A percentile compares a stretch with the other conserved stretches of the same genome.
Evolutionary conservation across 1,140 invertebrate genomes (phyloP).

Genomic region (Laupala kohalensis): DNA sequence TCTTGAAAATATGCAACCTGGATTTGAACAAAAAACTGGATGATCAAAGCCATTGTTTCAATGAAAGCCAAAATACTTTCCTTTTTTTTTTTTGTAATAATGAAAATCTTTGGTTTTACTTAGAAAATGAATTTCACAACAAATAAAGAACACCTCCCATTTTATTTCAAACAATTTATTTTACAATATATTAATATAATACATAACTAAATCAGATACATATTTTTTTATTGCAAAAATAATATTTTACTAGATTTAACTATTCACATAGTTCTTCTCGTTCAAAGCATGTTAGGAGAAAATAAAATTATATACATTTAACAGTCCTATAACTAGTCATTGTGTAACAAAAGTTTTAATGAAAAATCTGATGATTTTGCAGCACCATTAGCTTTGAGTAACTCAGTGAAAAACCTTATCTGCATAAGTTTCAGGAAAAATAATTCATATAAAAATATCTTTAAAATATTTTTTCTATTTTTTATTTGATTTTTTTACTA

Average conservation of each 20-base stretch:
- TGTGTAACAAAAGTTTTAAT: not conserved
- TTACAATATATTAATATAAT: not conserved
- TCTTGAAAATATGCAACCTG: too few species aligned
- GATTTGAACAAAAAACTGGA: too few species aligned
- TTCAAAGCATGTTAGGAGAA: not conserved
- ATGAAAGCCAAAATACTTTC: too few species aligned
- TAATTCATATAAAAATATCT: slow-evolving; percentile 16
- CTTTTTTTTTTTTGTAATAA: too few species aligned
- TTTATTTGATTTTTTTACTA: slow-evolving; percentile 29
- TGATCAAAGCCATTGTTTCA: too few species aligned
- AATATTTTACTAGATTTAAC: not conserved
- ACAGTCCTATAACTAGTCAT: not conserved
- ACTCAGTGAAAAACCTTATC: slow-evolving; percentile 17
- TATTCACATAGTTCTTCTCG: not conserved
- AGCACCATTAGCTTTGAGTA: not conserved
- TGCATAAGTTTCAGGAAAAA: slow-evolving; percentile 26
- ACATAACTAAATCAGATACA: not conserved
- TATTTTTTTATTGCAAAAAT: not conserved
- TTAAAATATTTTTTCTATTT: slow-evolving; percentile 29
- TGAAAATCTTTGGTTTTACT: too few species aligned
- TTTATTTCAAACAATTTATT: not conserved
- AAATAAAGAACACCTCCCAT: too few species aligned
- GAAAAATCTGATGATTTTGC: not conserved
- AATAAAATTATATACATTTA: not conserved
- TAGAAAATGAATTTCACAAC: too few species aligned